A percentile compares a stretch with the other conserved stretches of the same genome.
Evolutionary conservation across 2,797 vertebrate species (phyloP).

Genomic region (Ceryle rudis): DNA sequence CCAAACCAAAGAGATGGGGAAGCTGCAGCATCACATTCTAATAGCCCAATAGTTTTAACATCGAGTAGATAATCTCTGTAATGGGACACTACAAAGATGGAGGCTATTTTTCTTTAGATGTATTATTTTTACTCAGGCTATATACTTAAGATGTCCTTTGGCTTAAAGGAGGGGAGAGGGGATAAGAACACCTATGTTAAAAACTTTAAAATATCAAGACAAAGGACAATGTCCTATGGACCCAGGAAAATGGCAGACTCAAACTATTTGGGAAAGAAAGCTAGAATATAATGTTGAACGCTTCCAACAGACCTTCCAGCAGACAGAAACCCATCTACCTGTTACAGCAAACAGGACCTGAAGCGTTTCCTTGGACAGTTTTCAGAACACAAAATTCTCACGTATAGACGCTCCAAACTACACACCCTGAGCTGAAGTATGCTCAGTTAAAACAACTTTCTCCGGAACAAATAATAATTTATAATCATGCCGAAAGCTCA

Average conservation of each 20-base stretch:
- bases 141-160: not conserved
- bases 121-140: not conserved
- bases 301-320: not conserved
- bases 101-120: not conserved
- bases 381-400: not conserved
- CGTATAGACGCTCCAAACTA: not conserved
- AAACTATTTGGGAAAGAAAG: not conserved
- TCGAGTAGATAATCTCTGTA: not conserved
- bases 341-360: not conserved
- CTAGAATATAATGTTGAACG: not conserved
- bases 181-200: not conserved
- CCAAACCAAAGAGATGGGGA: not conserved
- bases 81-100: not conserved
- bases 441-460: not conserved
- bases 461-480: not conserved
- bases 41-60: not conserved
- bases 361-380: not conserved
- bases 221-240: too few relatives aligned
- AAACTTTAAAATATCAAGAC: not conserved
- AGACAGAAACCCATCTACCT: not conserved
- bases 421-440: rapidly evolving
- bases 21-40: not conserved
- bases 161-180: not conserved
- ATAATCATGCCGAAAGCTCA: not conserved
- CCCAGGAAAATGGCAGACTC: not conserved